Evolutionary conservation across 2,888 invertebrate species (phyloP).

Genomic region (Lithophane ornitopus): DNA sequence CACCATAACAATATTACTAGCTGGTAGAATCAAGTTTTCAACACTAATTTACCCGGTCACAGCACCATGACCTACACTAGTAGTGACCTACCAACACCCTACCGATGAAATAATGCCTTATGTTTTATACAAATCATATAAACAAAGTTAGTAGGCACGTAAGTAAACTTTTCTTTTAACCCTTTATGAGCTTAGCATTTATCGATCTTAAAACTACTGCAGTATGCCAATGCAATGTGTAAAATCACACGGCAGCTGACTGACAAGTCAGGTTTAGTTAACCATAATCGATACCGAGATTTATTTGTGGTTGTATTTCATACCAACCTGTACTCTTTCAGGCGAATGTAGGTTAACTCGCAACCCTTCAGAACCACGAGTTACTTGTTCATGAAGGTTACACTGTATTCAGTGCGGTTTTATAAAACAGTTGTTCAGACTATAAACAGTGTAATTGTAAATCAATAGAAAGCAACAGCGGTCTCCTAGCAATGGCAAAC

Average conservation of each 20-base stretch:
- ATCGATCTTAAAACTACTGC: slow-evolving; percentile 27
- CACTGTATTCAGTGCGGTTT: slow-evolving; percentile 15
- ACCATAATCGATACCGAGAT: slow-evolving; percentile 30
- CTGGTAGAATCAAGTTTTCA: slow-evolving; percentile 1
- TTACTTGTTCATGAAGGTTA: slow-evolving; percentile 9
- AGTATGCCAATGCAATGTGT: slow-evolving; percentile 33
- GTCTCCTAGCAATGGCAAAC: slow-evolving; percentile 78
- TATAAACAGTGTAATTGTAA: slow-evolving; percentile 59
- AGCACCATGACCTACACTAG: slow-evolving; percentile 15
- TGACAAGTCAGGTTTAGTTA: not conserved
- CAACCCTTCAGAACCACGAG: slow-evolving; percentile 4
- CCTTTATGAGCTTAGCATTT: not conserved
- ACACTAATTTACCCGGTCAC: not conserved
- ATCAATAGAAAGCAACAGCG: slow-evolving; percentile 68
- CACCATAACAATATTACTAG: not conserved
- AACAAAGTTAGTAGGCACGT: not conserved
- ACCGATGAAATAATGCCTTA: not conserved
- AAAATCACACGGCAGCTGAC: too few species aligned
- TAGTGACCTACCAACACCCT: not conserved
- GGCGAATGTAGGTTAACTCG: slow-evolving; percentile 5
- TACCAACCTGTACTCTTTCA: not conserved
- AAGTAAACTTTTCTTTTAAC: not conserved
- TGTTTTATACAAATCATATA: not conserved
- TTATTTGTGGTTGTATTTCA: slow-evolving; percentile 14
- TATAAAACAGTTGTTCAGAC: slow-evolving; percentile 32